These are phyloP conservation scores for Ictalurus punctatus DNA, from an alignment of 2,113 vertebrate genomes.

Conservation along the genomic window DNA sequence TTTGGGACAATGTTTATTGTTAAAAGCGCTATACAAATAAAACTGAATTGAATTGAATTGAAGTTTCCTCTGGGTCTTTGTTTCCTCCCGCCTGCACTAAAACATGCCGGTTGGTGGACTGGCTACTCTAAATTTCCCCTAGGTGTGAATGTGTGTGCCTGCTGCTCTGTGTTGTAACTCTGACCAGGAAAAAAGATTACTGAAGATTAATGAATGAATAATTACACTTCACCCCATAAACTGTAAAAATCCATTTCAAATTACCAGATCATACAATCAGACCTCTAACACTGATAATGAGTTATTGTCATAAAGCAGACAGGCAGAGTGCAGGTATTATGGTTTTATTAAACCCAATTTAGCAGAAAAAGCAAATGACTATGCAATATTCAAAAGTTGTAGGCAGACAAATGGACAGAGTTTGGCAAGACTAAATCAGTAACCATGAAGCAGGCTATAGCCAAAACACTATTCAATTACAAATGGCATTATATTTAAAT, in stretches of 20 bases:
- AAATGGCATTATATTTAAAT: not conserved
- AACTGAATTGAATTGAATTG: too few species aligned
- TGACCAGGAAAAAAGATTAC: not conserved
- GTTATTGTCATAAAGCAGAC: not conserved
- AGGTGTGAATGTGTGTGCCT: not conserved
- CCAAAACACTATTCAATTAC: not conserved
- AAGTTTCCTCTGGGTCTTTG: too few species aligned
- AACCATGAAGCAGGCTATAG: not conserved
- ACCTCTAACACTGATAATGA: not conserved
- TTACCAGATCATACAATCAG: not conserved
- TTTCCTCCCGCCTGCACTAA: not conserved
- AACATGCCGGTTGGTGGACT: not conserved
- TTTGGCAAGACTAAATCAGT: not conserved
- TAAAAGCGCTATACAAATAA: too few species aligned
- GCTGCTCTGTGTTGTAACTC: not conserved
- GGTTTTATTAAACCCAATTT: not conserved
- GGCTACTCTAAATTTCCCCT: not conserved
- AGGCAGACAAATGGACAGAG: not conserved
- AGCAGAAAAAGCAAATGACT: not conserved
- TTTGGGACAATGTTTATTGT: too few species aligned
- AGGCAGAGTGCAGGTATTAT: not conserved
- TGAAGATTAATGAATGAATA: not conserved
- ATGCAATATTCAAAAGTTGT: not conserved
- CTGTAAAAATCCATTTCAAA: not conserved
- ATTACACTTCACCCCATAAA: not conserved